Conservation (phyloP, 2,113 vertebrate genomes). For the Sturnira hondurensis region DNA sequence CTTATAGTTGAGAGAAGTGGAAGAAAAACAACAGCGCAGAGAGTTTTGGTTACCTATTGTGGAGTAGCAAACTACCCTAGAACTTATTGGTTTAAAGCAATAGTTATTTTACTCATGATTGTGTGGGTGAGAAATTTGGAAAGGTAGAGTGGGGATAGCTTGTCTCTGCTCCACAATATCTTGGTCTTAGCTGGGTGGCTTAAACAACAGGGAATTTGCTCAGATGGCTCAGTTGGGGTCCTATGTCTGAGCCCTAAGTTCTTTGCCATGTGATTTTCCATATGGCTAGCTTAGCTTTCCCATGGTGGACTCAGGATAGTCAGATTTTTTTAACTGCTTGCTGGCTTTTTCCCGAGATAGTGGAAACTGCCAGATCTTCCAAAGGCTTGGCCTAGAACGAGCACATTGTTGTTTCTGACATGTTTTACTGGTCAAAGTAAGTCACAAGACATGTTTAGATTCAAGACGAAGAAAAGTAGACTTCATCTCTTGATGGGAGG, state of each 20-base stretch:
- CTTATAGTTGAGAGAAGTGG: neutral
- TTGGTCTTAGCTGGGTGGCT: neutral
- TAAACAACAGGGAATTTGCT: neutral
- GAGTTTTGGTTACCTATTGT: conserved; percentile 8
- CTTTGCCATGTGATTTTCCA: conserved; percentile 11
- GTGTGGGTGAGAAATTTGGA: conserved; percentile 38
- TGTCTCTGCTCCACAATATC: neutral
- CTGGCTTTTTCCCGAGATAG: neutral
- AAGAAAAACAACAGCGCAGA: neutral
- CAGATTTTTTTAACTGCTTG: neutral
- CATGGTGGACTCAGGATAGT: neutral
- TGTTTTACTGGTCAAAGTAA: neutral
- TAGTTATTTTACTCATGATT: neutral
- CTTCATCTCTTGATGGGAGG: neutral
- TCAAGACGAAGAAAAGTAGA: neutral
- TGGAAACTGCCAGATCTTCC: neutral
- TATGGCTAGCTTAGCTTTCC: neutral
- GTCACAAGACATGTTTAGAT: neutral
- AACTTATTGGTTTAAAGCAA: conserved; percentile 29
- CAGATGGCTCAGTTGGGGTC: neutral
- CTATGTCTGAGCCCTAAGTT: neutral
- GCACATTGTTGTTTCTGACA: neutral
- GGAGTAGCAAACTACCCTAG: conserved; percentile 7
- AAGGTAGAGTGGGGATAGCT: neutral
- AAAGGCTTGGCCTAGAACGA: neutral